Evolutionary conservation across 2,888 invertebrate genomes (phyloP).

Genomic region (Melanotus villosus): DNA sequence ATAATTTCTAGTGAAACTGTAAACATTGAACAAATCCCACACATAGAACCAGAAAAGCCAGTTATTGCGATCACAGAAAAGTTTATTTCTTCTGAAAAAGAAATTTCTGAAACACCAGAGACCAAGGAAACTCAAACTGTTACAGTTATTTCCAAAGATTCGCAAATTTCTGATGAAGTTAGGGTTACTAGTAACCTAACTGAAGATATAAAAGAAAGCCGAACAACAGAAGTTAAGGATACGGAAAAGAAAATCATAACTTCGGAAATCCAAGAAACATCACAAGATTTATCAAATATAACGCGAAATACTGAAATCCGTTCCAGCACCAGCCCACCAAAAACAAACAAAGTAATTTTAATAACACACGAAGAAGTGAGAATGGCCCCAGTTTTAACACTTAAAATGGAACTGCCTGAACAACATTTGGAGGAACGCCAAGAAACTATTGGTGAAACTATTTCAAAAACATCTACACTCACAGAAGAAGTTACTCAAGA

Average conservation of each 20-base stretch:
- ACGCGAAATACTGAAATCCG: not conserved
- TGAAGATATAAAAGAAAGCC: slow-evolving; percentile 12
- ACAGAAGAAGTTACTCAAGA: not conserved
- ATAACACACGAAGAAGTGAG: slow-evolving; percentile 82
- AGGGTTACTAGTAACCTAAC: not conserved
- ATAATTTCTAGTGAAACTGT: too few species aligned
- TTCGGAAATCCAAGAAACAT: slow-evolving; percentile 1
- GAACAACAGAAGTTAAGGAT: not conserved
- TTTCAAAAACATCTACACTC: not conserved
- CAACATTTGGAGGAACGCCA: slow-evolving; percentile 11
- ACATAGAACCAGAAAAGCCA: not conserved
- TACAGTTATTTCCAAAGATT: too few species aligned
- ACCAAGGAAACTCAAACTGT: not conserved
- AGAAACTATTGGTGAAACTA: slow-evolving; percentile 3
- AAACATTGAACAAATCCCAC: too few species aligned
- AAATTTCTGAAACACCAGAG: not conserved
- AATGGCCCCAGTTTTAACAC: slow-evolving; percentile 76
- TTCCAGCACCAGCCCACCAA: slow-evolving; percentile 34
- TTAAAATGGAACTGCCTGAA: slow-evolving; percentile 74
- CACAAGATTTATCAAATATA: not conserved
- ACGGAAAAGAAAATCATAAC: not conserved
- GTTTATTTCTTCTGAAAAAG: not conserved
- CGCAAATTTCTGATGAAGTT: too few species aligned
- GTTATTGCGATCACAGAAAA: not conserved
- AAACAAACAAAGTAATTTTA: slow-evolving; percentile 72